phyloP scores from a whole-genome alignment of 2,888 invertebrate species.

The Steinernema carpocapsae region DNA sequence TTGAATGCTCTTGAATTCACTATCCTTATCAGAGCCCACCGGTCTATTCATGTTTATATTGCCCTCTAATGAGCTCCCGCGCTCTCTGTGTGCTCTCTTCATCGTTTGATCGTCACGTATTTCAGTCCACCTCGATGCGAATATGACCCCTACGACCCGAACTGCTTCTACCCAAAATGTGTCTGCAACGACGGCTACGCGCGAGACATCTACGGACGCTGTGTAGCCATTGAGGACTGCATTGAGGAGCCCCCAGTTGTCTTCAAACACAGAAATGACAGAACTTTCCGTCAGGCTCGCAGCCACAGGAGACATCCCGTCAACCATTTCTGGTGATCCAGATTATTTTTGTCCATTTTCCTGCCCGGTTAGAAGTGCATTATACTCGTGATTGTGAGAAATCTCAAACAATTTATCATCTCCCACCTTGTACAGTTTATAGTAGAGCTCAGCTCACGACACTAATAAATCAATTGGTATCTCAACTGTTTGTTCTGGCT shows the following conservation, averaged over 20 bases:
- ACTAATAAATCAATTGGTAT: constrained; percentile 22
- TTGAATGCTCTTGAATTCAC: neutral
- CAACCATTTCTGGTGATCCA: constrained; percentile 26
- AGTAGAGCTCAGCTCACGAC: neutral
- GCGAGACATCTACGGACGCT: constrained; percentile 36
- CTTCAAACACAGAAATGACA: neutral
- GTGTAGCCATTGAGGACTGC: constrained; percentile 30
- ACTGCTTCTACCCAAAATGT: constrained; percentile 60
- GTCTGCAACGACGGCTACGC: constrained; percentile 48
- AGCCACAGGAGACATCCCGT: constrained; percentile 21
- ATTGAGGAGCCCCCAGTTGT: neutral
- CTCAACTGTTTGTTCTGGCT: neutral
- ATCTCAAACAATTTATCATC: constrained; percentile 14
- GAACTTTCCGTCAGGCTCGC: neutral
- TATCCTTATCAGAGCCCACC: neutral
- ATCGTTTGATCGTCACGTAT: neutral
- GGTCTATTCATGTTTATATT: neutral
- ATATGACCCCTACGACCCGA: constrained; percentile 46
- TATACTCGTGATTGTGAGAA: neutral
- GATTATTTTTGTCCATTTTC: neutral
- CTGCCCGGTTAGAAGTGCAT: neutral
- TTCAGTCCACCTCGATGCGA: constrained; percentile 57
- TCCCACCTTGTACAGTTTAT: neutral
- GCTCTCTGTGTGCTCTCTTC: neutral
- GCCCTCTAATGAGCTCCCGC: neutral